Evolutionary conservation across 2,888 invertebrate genomes (phyloP).

Genomic region (Acleris literana): DNA sequence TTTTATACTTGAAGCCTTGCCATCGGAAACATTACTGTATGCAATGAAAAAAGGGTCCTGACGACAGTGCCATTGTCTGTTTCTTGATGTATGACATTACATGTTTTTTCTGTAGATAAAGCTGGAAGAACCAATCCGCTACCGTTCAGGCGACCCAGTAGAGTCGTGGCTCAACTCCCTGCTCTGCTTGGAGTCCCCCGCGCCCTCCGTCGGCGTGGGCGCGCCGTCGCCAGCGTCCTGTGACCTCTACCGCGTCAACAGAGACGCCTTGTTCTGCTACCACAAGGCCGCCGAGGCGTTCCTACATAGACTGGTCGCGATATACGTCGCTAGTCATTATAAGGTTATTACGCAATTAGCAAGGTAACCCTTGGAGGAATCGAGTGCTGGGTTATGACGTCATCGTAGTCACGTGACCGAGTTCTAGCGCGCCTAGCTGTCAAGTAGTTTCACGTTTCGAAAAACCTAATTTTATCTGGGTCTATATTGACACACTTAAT

Average conservation of each 20-base stretch:
- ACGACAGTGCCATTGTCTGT: too few relatives aligned
- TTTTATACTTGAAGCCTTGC: too few relatives aligned
- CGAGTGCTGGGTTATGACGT: too few relatives aligned
- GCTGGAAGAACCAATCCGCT: conserved; percentile 97
- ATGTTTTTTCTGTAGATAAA: conserved; percentile 80
- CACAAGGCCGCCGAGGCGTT: conserved; percentile 97
- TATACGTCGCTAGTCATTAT: conserved; percentile 99
- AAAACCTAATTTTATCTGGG: too few relatives aligned
- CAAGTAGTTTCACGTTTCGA: too few relatives aligned
- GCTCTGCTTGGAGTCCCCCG: conserved; percentile 94
- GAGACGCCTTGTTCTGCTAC: conserved; percentile 97
- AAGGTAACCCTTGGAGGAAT: not conserved
- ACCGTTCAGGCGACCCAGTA: conserved; percentile 92
- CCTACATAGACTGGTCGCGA: conserved; percentile 94
- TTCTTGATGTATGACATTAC: too few relatives aligned
- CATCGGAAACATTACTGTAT: too few relatives aligned
- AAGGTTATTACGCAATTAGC: conserved; percentile 83
- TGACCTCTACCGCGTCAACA: conserved; percentile 92
- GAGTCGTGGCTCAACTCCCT: conserved; percentile 96
- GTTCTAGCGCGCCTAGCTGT: too few relatives aligned
- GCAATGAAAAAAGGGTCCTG: too few relatives aligned
- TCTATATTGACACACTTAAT: too few relatives aligned
- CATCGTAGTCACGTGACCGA: too few relatives aligned
- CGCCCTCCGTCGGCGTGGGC: conserved; percentile 87
- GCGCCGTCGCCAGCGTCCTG: conserved; percentile 95